Evolutionary conservation across 1,140 invertebrate genomes (phyloP).

Genomic region (Carposina sasakii): DNA sequence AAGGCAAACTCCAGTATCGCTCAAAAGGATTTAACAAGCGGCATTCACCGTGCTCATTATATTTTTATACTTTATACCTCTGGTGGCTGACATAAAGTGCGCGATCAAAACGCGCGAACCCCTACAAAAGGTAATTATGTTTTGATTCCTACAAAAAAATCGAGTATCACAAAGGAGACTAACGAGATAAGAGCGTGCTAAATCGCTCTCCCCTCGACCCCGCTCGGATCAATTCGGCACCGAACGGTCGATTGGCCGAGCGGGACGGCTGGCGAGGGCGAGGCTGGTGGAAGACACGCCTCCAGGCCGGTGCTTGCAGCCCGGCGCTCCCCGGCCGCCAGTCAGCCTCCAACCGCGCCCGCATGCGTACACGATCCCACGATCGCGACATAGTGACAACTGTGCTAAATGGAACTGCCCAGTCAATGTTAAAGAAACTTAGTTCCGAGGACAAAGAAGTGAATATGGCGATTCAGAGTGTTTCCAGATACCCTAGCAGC

Average conservation of each 20-base stretch:
- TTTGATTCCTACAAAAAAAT: constrained; percentile 72
- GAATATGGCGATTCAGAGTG: constrained; percentile 73
- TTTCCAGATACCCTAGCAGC: constrained; percentile 67
- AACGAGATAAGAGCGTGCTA: constrained; percentile 72
- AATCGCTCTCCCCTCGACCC: constrained; percentile 58
- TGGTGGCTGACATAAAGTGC: constrained; percentile 62
- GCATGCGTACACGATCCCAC: constrained; percentile 66
- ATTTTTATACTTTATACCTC: constrained; percentile 71
- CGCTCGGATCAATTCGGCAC: constrained; percentile 60
- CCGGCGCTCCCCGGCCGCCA: constrained; percentile 38
- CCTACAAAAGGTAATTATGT: constrained; percentile 73
- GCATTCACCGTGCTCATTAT: constrained; percentile 68
- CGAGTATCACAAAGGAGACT: constrained; percentile 70
- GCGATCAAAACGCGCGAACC: constrained; percentile 68
- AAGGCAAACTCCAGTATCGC: constrained; percentile 47
- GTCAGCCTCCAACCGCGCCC: constrained; percentile 63
- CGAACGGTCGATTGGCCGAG: constrained; percentile 63
- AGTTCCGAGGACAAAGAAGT: constrained; percentile 65
- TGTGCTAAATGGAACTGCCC: constrained; percentile 67
- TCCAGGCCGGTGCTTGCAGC: constrained; percentile 31
- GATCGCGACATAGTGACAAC: constrained; percentile 49
- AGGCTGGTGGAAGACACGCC: constrained; percentile 29
- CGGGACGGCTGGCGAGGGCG: constrained; percentile 36
- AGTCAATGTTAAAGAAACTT: constrained; percentile 70
- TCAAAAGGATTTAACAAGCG: constrained; percentile 71